Percentiles rank a stretch among this genome's conserved stretches.
phyloP scores from a whole-genome alignment of 2,888 invertebrate species.

The Aplocera efformata region DNA sequence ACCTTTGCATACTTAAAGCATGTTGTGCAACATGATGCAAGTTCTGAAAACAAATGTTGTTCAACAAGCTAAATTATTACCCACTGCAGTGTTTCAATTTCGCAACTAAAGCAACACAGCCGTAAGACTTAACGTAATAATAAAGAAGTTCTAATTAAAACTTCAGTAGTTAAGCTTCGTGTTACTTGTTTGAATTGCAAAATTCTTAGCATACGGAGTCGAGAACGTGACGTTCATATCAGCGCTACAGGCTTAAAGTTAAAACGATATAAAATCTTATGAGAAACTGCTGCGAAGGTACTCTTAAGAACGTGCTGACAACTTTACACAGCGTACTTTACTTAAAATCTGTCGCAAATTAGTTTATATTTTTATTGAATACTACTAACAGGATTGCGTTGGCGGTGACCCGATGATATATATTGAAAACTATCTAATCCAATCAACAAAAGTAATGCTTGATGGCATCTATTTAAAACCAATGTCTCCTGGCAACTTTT shows the following conservation, averaged over 20 bases:
- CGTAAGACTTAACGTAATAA: constrained; percentile 26
- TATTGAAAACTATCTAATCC: too few relatives aligned
- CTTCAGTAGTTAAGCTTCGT: constrained; percentile 44
- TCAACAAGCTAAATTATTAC: constrained; percentile 17
- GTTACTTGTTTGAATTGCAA: constrained; percentile 55
- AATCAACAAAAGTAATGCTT: too few relatives aligned
- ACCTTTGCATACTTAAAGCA: neutral
- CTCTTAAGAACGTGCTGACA: constrained; percentile 18
- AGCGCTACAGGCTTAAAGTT: constrained; percentile 34
- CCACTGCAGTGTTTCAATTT: constrained; percentile 18
- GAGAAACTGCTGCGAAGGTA: constrained; percentile 27
- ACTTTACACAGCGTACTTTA: constrained; percentile 23
- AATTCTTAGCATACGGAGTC: constrained; percentile 46
- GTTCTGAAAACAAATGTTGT: constrained; percentile 4
- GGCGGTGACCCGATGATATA: too few relatives aligned
- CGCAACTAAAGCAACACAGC: constrained; percentile 16
- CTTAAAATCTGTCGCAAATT: neutral
- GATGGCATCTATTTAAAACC: too few relatives aligned
- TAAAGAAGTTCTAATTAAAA: constrained; percentile 50
- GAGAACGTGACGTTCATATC: constrained; percentile 49
- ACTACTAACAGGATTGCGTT: too few relatives aligned
- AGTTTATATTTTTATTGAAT: too few relatives aligned
- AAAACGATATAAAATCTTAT: constrained; percentile 36
- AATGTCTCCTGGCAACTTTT: too few relatives aligned
- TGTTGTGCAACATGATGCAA: neutral